phyloP scores from a whole-genome alignment of 1,140 invertebrate genomes.

The Pteromalus puparum region DNA sequence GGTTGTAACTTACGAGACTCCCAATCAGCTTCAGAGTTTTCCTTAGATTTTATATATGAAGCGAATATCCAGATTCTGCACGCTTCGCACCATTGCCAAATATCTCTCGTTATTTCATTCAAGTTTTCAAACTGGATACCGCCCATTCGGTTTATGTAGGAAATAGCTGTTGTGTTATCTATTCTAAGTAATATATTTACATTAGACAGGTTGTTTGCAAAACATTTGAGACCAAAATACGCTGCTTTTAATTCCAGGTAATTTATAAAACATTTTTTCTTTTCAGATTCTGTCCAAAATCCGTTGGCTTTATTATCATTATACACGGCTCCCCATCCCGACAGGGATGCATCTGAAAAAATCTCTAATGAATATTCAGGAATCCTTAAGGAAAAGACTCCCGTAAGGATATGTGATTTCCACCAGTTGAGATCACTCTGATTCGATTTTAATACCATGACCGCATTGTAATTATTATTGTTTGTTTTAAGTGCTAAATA shows the following conservation, averaged over 20 bases:
- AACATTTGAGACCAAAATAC: constrained; percentile 54
- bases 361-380: constrained; percentile 37
- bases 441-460: not conserved
- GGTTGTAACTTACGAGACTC: constrained; percentile 52
- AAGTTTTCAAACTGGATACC: constrained; percentile 34
- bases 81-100: constrained; percentile 57
- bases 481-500: constrained; percentile 30
- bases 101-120: constrained; percentile 11
- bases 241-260: constrained; percentile 30
- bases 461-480: constrained; percentile 13
- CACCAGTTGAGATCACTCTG: not conserved
- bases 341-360: constrained; percentile 53
- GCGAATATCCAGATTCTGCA: not conserved
- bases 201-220: constrained; percentile 6
- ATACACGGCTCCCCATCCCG: constrained; percentile 48
- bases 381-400: not conserved
- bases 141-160: constrained; percentile 54
- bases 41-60: constrained; percentile 33
- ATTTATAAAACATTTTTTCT: not conserved
- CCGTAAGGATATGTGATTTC: not conserved
- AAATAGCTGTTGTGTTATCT: constrained; percentile 49
- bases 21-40: constrained; percentile 59
- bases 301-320: constrained; percentile 26
- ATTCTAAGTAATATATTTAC: constrained; percentile 42
- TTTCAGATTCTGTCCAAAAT: constrained; percentile 37